phyloP scores from a whole-genome alignment of 2,113 vertebrate genomes.

The Laticauda colubrina region DNA sequence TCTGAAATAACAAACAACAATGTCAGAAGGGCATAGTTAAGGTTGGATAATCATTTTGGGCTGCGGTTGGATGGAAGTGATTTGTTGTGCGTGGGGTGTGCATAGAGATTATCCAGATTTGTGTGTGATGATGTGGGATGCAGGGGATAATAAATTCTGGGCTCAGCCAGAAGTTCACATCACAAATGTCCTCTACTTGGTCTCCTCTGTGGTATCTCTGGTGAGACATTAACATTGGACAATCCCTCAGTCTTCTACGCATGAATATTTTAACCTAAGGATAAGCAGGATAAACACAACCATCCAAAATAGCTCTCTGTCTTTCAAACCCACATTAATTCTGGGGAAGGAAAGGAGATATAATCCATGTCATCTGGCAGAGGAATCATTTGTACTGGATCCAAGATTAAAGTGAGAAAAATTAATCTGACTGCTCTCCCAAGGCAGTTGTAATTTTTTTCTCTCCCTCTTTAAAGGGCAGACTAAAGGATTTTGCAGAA shows the following conservation, averaged over 20 bases:
- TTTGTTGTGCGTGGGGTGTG: not conserved
- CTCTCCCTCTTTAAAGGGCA: not conserved
- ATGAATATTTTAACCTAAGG: not conserved
- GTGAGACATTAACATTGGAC: not conserved
- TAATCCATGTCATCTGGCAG: not conserved
- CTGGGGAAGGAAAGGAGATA: not conserved
- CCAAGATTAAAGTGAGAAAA: not conserved
- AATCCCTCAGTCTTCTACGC: not conserved
- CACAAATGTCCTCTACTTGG: not conserved
- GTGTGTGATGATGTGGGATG: not conserved
- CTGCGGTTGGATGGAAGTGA: too few relatives aligned
- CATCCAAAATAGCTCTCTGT: not conserved
- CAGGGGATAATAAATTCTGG: not conserved
- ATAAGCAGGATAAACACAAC: not conserved
- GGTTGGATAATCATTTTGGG: not conserved
- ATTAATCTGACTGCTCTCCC: conserved; percentile 11
- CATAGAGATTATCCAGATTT: not conserved
- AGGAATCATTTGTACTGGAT: conserved; percentile 16
- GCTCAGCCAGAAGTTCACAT: not conserved
- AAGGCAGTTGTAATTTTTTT: conserved; percentile 23
- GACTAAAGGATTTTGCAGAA: conserved; percentile 24
- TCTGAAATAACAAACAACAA: not conserved
- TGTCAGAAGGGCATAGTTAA: not conserved
- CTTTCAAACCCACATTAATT: not conserved
- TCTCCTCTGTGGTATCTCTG: not conserved